Evolutionary conservation across 2,888 invertebrate species (phyloP).

Genomic region (Schrankia costaestrigalis): DNA sequence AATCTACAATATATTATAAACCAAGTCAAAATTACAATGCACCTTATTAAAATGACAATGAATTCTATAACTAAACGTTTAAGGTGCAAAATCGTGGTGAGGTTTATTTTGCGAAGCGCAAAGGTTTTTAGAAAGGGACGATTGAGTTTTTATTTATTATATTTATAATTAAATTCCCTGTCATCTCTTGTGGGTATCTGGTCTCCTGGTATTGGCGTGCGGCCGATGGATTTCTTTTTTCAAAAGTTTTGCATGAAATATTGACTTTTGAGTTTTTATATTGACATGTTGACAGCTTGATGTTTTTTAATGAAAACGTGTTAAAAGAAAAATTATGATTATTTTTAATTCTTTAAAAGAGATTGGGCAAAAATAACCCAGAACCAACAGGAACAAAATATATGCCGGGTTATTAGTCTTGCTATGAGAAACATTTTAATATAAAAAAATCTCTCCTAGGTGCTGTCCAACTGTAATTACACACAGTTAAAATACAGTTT

Average conservation of each 20-base stretch:
- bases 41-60: constrained; percentile 27
- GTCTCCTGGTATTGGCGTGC: constrained; percentile 73
- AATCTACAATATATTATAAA: constrained; percentile 71
- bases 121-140: constrained; percentile 66
- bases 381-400: too few relatives aligned
- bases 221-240: constrained; percentile 60
- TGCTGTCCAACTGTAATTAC: too few relatives aligned
- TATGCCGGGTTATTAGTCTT: too few relatives aligned
- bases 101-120: constrained; percentile 36
- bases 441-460: too few relatives aligned
- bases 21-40: constrained; percentile 40
- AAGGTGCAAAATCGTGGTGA: constrained; percentile 53
- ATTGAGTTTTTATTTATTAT: constrained; percentile 72
- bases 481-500: too few relatives aligned
- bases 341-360: too few relatives aligned
- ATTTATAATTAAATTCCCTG: constrained; percentile 80
- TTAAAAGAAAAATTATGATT: too few relatives aligned
- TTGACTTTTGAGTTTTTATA: constrained; percentile 33
- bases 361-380: too few relatives aligned
- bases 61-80: constrained; percentile 37
- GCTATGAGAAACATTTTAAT: too few relatives aligned
- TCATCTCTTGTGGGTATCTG: constrained; percentile 70
- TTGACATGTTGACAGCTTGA: constrained; percentile 17
- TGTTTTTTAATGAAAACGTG: too few relatives aligned
- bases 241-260: constrained; percentile 36